A percentile compares a stretch with the other conserved stretches of the same genome.
phyloP scores from a whole-genome alignment of 1,140 invertebrate species.

The Drosophila grimshawi region DNA sequence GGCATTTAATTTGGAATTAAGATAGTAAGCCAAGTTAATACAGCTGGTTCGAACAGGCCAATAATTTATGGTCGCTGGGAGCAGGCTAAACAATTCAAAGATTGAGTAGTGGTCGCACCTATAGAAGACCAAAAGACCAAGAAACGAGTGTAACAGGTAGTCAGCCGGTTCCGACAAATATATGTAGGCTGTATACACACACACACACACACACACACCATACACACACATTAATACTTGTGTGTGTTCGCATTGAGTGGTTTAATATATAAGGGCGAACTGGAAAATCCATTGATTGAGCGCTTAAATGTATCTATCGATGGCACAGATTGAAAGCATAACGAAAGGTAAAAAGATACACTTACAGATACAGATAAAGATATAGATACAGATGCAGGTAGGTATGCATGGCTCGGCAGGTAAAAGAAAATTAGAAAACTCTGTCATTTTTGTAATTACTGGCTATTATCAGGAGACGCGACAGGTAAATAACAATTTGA shows the following conservation, averaged over 20 bases:
- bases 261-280: slow-evolving; percentile 42
- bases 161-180: slow-evolving; percentile 23
- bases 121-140: not conserved
- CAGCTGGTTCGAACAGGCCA: not conserved
- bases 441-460: slow-evolving; percentile 47
- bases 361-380: slow-evolving; percentile 9
- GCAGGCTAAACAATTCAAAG: slow-evolving; percentile 9
- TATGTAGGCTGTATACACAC: slow-evolving; percentile 1
- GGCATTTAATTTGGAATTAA: slow-evolving; percentile 41
- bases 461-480: slow-evolving; percentile 34
- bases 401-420: slow-evolving; percentile 24
- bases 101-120: slow-evolving; percentile 14
- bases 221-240: slow-evolving; percentile 6
- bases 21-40: slow-evolving; percentile 19
- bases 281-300: slow-evolving; percentile 56
- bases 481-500: slow-evolving; percentile 45
- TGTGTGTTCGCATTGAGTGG: slow-evolving; percentile 20
- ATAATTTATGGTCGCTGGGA: slow-evolving; percentile 6
- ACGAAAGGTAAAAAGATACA: slow-evolving; percentile 31
- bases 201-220: not conserved
- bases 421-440: slow-evolving; percentile 25
- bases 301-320: slow-evolving; percentile 53
- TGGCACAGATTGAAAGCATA: slow-evolving; percentile 52
- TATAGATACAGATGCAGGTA: slow-evolving; percentile 5
- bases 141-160: slow-evolving; percentile 72